Evolutionary conservation across 1,140 invertebrate genomes (phyloP), one percentile per base, ranked within the genome.

Genomic region (Zaprionus gabonicus): DNA sequence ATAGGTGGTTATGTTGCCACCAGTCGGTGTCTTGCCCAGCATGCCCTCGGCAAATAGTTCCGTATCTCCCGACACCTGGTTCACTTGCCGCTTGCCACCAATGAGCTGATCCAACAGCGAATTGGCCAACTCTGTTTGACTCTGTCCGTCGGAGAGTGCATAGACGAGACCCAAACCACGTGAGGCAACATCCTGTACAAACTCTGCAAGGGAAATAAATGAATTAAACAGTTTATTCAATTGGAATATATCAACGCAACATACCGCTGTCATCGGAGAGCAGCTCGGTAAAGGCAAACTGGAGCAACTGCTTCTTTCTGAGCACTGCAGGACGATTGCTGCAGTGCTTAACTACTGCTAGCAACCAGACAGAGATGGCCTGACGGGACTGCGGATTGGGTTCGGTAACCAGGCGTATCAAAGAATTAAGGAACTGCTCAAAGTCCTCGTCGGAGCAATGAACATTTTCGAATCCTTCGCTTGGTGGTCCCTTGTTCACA

Each of bases 161-260:
- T 98, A 98, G 5, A 98, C 96, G 2, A 98, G 93, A 75, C 97
- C 97, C 17, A 99, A 93, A 36, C 97, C 98, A 93, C 98, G 98
- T 1, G 97, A 97, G 10, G 97, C 97, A 1, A 98, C 95, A 92
- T 99, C 98, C 94, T 99, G 98, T 1, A 98, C 96, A 81, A 99
- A 95, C 85, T 97, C 96, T 96, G 20, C 1, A 15, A 31, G 5
- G 5, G 6, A 63, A 6, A 17, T 2, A 28, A 57, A 25, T 0
- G 13, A 25, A 59, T 25, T 6, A 23, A 7, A 0, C 13, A 15
- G 2, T 20, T 10, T 3, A 6, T 0, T 17, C 41, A 17, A 20
- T 0, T 2, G 0, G 4, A 25, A 6, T 23, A 4, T 23, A 10
- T 1, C 5, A 3, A 7, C 4, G 2, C 10, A n/a, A 90, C 94